Evolutionary conservation across 2,113 vertebrate species (phyloP).

Genomic region (Chaenocephalus aceratus): DNA sequence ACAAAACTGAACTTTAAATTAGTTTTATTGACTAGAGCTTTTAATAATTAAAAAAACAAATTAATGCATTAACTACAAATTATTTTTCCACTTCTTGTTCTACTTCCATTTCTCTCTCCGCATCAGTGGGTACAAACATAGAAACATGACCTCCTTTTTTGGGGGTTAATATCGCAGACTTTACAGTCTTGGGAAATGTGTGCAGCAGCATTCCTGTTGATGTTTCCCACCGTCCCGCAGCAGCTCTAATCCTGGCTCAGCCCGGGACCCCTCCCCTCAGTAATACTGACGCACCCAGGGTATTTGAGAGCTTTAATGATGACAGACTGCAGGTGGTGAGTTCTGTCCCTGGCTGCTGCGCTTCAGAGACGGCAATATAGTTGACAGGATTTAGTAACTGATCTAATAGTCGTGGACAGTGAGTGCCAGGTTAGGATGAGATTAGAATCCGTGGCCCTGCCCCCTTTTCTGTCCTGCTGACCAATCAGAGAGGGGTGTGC

Average conservation of each 20-base stretch:
- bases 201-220: slow-evolving; percentile 46
- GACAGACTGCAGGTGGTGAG: slow-evolving; percentile 56
- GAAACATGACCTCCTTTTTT: neutral
- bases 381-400: slow-evolving; percentile 73
- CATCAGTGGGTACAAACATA: neutral
- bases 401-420: slow-evolving; percentile 68
- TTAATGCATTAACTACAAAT: too few relatives aligned
- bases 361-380: slow-evolving; percentile 66
- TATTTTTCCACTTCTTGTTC: neutral
- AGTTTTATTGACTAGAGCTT: too few relatives aligned
- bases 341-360: slow-evolving; percentile 37
- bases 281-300: slow-evolving; percentile 52
- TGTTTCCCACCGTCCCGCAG: slow-evolving; percentile 59
- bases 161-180: slow-evolving; percentile 11
- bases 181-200: slow-evolving; percentile 42
- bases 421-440: slow-evolving; percentile 52
- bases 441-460: slow-evolving; percentile 51
- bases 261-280: slow-evolving; percentile 43
- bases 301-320: slow-evolving; percentile 44
- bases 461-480: slow-evolving; percentile 32
- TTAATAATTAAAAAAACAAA: too few relatives aligned
- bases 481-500: slow-evolving; percentile 43
- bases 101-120: neutral
- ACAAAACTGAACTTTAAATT: too few relatives aligned
- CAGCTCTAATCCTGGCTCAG: slow-evolving; percentile 65